Percentiles rank a stretch among this genome's conserved stretches.
Evolutionary conservation across 2,113 vertebrate genomes (phyloP).

Genomic region (Daphoenositta chrysoptera): DNA sequence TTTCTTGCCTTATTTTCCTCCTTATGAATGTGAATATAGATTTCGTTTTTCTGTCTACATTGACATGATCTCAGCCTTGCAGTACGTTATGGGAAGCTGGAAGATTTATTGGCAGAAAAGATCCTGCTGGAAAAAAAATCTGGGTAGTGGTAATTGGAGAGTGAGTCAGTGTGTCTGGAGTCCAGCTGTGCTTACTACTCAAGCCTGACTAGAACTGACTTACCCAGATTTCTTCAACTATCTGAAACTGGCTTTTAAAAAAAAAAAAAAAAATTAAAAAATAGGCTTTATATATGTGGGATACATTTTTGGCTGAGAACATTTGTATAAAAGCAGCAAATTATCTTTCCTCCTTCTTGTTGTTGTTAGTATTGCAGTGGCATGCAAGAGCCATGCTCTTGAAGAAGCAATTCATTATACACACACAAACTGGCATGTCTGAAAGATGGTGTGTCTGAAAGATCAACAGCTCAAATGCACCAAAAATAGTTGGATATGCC

Average conservation of each 20-base stretch:
- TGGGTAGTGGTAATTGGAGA: constrained; percentile 21
- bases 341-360: not conserved
- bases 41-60: not conserved
- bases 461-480: not conserved
- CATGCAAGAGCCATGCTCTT: not conserved
- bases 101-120: not conserved
- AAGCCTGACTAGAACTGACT: not conserved
- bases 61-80: constrained; percentile 24
- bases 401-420: not conserved
- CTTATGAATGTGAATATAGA: not conserved
- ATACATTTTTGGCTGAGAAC: not conserved
- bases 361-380: not conserved
- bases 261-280: not conserved
- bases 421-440: not conserved
- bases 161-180: constrained; percentile 66
- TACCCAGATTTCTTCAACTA: not conserved
- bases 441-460: not conserved
- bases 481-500: not conserved
- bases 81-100: not conserved
- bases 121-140: not conserved
- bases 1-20: constrained; percentile 11
- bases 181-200: constrained; percentile 37
- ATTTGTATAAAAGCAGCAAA: not conserved
- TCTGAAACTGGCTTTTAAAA: not conserved
- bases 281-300: not conserved